Evolutionary conservation across 2,797 vertebrate species (phyloP), one percentile per base, ranked within the genome.

Genomic region (Propithecus perrieri): DNA sequence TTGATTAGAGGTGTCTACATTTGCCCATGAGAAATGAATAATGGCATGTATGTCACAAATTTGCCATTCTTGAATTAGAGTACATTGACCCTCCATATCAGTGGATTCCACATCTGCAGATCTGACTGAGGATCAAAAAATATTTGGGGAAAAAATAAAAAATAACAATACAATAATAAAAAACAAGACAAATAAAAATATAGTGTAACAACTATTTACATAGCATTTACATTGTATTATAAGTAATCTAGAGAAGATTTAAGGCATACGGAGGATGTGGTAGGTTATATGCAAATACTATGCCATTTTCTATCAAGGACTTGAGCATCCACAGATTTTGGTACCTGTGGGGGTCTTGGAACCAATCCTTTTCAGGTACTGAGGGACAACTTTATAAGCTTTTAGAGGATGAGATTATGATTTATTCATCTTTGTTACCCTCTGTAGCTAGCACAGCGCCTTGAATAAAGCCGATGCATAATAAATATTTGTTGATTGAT

Each of bases 401-500:
- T 43, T 95, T 61, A 75, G 38, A 86, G 35, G 30, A 13, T 89
- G 26, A 57, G 17, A 72, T 61, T 69, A 59, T 81, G 50, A 81
- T 92, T 81, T 94, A 74, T 90, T 94, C 10, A 69, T 93, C 12
- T 33, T n/a, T 28, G 20, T 85, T 83, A 80, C 33, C 1, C 33
- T 80, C 65, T 15, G 10, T 63, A 63, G 28, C 50, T 79, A 95
- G 24, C 88, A 75, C 13, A 71, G 61, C 75, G 13, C 57, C 46
- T 53, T 89, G 53, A 67, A 78, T 80, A 92, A 75, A 91, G 53
- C 28, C 33, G 15, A 57, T 63, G 10, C 24, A 53, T 89, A 83
- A 81, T 95, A 95, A 85, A 38, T 75, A 88, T 86, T 94, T 97
- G 24, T 48, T 79, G 38, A 72, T 48, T 67, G 6, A 80, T 50